Conservation (phyloP, 2,113 vertebrate genomes). For the Etheostoma cragini region DNA sequence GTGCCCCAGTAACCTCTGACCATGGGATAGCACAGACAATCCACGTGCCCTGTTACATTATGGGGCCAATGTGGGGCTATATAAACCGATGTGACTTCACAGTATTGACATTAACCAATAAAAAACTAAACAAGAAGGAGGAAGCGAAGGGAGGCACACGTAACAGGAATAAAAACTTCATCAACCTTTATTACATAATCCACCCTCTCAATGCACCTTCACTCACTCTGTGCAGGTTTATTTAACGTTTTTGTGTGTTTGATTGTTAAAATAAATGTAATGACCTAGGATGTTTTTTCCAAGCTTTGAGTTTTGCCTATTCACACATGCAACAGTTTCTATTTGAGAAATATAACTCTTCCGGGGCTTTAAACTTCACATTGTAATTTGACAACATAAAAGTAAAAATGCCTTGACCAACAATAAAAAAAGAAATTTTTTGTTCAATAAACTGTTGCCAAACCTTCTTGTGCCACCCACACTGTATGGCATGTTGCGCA, state of each 20-base stretch:
- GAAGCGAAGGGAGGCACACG: constrained; percentile 39
- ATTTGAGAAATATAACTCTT: no score
- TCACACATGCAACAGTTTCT: no score
- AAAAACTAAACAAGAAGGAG: neutral
- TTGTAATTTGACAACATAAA: no score
- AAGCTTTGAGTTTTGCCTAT: no score
- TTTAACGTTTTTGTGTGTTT: no score
- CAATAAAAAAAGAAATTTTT: no score
- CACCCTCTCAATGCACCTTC: neutral
- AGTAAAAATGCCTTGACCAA: no score
- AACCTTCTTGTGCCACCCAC: constrained; percentile 40
- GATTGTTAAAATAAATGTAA: no score
- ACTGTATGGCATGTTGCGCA: constrained; percentile 14
- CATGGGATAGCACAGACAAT: constrained; percentile 44
- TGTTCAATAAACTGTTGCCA: neutral
- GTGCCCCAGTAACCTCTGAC: constrained; percentile 77
- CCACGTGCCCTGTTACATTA: constrained; percentile 66
- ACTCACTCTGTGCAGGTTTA: no score
- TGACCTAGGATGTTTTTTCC: no score
- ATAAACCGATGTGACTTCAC: constrained; percentile 38
- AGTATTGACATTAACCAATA: constrained; percentile 31
- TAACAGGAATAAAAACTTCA: constrained; percentile 35
- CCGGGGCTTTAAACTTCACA: no score
- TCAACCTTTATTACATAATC: constrained; percentile 70
- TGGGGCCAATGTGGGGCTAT: constrained; percentile 19